These are phyloP conservation scores for Petaurus breviceps DNA, from an alignment of 2,113 vertebrate species.

Conservation along the genomic window DNA sequence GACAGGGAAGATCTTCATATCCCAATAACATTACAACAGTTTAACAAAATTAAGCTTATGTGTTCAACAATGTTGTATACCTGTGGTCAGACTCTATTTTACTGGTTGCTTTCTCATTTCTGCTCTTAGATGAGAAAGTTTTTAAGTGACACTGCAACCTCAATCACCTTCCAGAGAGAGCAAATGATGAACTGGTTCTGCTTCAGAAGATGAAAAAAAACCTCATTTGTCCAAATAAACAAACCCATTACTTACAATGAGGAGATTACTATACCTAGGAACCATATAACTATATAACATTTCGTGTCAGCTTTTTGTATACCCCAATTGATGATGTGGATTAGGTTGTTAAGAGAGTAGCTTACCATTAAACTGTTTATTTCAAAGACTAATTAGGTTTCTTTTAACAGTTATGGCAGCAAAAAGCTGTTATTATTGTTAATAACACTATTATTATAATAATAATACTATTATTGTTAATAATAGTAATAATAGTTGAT, in stretches of 20 bases:
- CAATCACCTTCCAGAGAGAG: neutral
- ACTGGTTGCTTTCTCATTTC: neutral
- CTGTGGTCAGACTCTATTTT: neutral
- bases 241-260: conserved; percentile 3
- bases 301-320: neutral
- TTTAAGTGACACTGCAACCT: neutral
- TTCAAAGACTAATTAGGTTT: neutral
- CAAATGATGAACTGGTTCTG: neutral
- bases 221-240: conserved; percentile 1
- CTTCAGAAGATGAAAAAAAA: neutral
- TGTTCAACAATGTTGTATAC: neutral
- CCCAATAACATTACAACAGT: too few species aligned
- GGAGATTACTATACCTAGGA: neutral
- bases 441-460: too few species aligned
- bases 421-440: neutral
- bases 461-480: too few species aligned
- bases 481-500: neutral
- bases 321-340: neutral
- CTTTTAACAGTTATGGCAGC: neutral
- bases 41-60: neutral
- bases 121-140: neutral
- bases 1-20: too few species aligned
- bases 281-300: neutral
- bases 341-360: neutral
- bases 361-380: neutral